Percentiles rank a stretch among this genome's conserved stretches.
phyloP scores from a whole-genome alignment of 2,797 vertebrate genomes.

The Mus minutoides region DNA sequence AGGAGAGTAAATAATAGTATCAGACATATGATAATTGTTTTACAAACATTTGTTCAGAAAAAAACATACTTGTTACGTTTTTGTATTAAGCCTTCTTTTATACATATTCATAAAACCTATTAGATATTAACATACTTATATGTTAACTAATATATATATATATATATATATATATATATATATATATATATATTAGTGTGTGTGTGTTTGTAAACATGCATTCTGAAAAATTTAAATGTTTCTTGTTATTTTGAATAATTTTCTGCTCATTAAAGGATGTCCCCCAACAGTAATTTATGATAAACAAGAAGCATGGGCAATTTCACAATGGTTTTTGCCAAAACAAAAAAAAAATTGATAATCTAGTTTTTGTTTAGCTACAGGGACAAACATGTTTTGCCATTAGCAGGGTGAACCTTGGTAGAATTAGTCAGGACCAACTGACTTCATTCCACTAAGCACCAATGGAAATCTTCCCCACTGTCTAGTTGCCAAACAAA shows the following conservation, averaged over 20 bases:
- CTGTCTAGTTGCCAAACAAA: conserved; percentile 85
- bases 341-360: conserved; percentile 68
- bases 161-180: not conserved
- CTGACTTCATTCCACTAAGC: conserved; percentile 84
- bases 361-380: conserved; percentile 79
- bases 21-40: not conserved
- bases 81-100: not conserved
- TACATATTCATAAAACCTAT: not conserved
- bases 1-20: not conserved
- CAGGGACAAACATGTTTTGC: conserved; percentile 81
- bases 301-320: conserved; percentile 83
- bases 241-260: conserved; percentile 39
- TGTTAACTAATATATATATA: not conserved
- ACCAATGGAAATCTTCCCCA: conserved; percentile 84
- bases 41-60: not conserved
- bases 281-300: conserved; percentile 69
- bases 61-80: not conserved
- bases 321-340: conserved; percentile 77
- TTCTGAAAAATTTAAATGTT: conserved; percentile 48
- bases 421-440: conserved; percentile 78
- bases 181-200: not conserved
- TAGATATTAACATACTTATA: too few species aligned
- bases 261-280: conserved; percentile 20
- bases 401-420: conserved; percentile 84
- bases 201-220: not conserved